These are phyloP conservation scores for Lepilemur ruficaudatus DNA, from an alignment of 2,797 vertebrate species.

Conservation along the genomic window DNA sequence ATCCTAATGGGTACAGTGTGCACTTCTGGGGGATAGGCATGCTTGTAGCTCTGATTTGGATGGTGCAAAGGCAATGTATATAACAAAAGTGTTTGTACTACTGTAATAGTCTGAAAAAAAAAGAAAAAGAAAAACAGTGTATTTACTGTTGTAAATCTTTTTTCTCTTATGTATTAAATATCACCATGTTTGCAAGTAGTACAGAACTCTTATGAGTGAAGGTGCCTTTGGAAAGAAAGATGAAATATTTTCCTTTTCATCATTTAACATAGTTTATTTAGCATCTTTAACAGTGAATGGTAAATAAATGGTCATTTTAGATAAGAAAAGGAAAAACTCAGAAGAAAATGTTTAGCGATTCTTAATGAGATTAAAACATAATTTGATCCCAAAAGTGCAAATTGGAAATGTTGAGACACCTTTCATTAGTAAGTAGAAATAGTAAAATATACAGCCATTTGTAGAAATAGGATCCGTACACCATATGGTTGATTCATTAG, in stretches of 20 bases:
- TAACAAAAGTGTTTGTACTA: too few species aligned
- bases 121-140: not conserved
- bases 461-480: not conserved
- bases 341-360: not conserved
- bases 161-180: not conserved
- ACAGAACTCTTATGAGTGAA: not conserved
- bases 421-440: slow-evolving; percentile 1
- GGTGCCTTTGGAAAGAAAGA: not conserved
- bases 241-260: not conserved
- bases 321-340: not conserved
- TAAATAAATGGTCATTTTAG: not conserved
- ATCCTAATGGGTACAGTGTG: too few species aligned
- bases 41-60: too few species aligned
- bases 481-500: slow-evolving; percentile 54
- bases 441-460: not conserved
- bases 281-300: not conserved
- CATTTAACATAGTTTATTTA: not conserved
- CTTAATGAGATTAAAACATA: not conserved
- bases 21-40: too few species aligned
- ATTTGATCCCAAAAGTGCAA: slow-evolving; percentile 23
- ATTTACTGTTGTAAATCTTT: not conserved
- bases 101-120: too few species aligned
- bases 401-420: not conserved
- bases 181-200: not conserved
- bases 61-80: too few species aligned